Evolutionary conservation across 2,113 vertebrate genomes (phyloP), one percentile per base, ranked within the genome.

Genomic region (Prionailurus viverrinus): DNA sequence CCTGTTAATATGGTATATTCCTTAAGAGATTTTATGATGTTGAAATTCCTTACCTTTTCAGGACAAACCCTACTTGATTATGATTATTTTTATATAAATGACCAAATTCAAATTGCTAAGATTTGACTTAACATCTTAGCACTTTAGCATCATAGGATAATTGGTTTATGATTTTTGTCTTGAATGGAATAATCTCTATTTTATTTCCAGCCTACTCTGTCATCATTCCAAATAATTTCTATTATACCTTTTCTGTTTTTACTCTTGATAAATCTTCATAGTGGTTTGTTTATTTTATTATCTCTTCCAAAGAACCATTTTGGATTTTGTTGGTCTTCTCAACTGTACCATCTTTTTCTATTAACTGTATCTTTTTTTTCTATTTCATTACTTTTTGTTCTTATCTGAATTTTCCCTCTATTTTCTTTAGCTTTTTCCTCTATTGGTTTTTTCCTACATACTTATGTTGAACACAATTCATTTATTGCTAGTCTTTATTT

Each of bases 201-300:
- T 53, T 68, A 55, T 81, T 39, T 78, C 27, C 76, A 78, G 71
- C 14, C 63, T 79, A 74, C 51, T 27, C 15, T 87, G 58, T 61
- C 55, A 87, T 69, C 36, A 79, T 68, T 79, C 63, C n/a, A 41
- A 68, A 45, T 66, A 78, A 55, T 41, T 31, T 41, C 79, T 68
- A 66, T 87, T 87, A 55, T 66, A 19, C 63, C 61, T 68, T 93
- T 86, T 53, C 69, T 76, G 12, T 90, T 90, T 91, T 79, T 66
- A 91, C 61, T 91, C 12, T 78, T 29, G 74, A 29, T 91, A 65
- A 66, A 27, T 79, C 36, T 89, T 89, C 12, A 76, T n/a, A n/a
- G 53, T 76, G 36, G 39, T 76, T 89, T 61, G 39, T 76, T 89
- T 61, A 45, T 33, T 33, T 29, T 61, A 63, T 41, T 74, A 89